Conservation (phyloP, 2,797 vertebrate genomes). For the Enteromius treurensis region DNA sequence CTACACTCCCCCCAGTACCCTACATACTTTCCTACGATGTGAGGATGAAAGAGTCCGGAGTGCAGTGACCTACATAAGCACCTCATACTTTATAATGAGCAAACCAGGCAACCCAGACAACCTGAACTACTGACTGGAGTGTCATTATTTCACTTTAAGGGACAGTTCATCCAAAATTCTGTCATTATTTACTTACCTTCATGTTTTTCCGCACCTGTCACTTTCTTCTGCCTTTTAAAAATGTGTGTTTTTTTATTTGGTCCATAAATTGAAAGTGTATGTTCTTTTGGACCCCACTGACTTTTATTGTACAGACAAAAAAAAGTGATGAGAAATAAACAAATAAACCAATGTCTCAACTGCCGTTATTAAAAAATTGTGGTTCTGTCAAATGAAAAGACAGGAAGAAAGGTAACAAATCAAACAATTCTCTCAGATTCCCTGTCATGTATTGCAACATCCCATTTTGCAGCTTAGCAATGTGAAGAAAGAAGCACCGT, state of each 20-base stretch:
- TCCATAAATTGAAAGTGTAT: not conserved
- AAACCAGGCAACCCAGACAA: constrained; percentile 39
- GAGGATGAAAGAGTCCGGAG: constrained; percentile 41
- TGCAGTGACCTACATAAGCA: constrained; percentile 45
- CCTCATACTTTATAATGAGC: constrained; percentile 40
- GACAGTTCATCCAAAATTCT: not conserved
- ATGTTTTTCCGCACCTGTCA: not conserved
- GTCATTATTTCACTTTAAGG: constrained; percentile 9
- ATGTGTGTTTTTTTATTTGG: not conserved
- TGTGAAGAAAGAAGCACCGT: not conserved
- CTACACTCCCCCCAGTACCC: constrained; percentile 33
- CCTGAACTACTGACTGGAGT: constrained; percentile 26
- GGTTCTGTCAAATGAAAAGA: not conserved
- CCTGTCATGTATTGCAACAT: constrained; percentile 2
- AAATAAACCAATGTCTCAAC: not conserved
- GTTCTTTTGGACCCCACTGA: not conserved
- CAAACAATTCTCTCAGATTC: not conserved
- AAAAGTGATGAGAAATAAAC: not conserved
- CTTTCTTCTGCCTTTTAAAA: not conserved
- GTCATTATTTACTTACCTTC: not conserved
- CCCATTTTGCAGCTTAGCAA: constrained; percentile 11
- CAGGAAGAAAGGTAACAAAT: not conserved
- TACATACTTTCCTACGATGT: constrained; percentile 46
- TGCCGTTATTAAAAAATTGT: not conserved
- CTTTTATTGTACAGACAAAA: not conserved